Percentiles rank a stretch among this genome's conserved stretches.
These are phyloP conservation scores for Saturnia pavonia DNA, from an alignment of 2,888 invertebrate genomes.

Conservation along the genomic window DNA sequence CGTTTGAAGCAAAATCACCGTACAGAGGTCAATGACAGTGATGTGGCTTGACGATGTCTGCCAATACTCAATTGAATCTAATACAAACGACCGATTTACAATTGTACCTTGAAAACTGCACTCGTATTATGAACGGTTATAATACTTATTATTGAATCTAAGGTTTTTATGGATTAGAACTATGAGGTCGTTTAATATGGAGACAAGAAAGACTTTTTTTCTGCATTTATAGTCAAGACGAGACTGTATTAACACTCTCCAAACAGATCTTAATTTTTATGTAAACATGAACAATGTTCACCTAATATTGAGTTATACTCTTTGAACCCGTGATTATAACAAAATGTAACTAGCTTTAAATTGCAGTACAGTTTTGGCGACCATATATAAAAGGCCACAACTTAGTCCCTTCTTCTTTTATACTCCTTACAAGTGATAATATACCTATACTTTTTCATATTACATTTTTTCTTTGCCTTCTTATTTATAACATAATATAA, in stretches of 20 bases:
- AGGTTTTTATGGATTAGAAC: not conserved
- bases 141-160: not conserved
- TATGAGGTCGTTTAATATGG: not conserved
- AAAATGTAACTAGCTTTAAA: not conserved
- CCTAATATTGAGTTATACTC: too few relatives aligned
- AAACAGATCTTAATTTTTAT: too few relatives aligned
- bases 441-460: too few relatives aligned
- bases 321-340: not conserved
- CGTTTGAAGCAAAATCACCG: slow-evolving; percentile 50
- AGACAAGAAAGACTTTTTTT: not conserved
- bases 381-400: too few relatives aligned
- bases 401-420: too few relatives aligned
- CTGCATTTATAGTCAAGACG: too few relatives aligned
- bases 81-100: not conserved
- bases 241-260: too few relatives aligned
- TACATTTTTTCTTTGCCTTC: too few relatives aligned
- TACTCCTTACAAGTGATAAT: too few relatives aligned
- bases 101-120: not conserved
- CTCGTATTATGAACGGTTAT: not conserved
- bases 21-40: slow-evolving; percentile 66
- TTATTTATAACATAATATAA: too few relatives aligned
- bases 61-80: slow-evolving; percentile 10
- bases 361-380: not conserved
- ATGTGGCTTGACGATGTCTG: slow-evolving; percentile 33
- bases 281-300: too few relatives aligned